Conservation (phyloP, 2,113 vertebrate genomes). For the Apodemus speciosus region DNA sequence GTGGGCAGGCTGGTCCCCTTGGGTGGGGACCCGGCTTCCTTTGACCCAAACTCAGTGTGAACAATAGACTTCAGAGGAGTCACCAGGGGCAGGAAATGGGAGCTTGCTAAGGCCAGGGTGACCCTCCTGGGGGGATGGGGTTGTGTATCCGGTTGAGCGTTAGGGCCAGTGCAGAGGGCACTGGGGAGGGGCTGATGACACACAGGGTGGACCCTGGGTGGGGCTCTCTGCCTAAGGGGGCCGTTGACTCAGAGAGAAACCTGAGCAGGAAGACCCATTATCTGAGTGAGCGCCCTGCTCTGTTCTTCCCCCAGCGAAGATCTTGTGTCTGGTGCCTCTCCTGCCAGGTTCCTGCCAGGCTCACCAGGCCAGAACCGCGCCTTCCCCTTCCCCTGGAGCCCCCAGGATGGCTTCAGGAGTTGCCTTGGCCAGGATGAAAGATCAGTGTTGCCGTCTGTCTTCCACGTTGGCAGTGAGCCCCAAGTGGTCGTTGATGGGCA, state of each 20-base stretch:
- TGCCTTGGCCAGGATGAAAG: constrained; percentile 15
- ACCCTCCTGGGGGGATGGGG: constrained; percentile 75
- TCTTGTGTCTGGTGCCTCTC: not conserved
- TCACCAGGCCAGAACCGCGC: not conserved
- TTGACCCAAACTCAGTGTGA: constrained; percentile 74
- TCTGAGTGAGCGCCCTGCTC: not conserved
- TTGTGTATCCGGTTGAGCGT: constrained; percentile 65
- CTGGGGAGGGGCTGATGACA: constrained; percentile 57
- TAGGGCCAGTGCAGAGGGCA: constrained; percentile 65
- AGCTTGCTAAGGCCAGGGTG: constrained; percentile 70
- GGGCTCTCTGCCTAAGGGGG: constrained; percentile 20
- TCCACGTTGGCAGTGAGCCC: constrained; percentile 57
- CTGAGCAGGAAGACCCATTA: not conserved
- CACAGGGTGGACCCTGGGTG: constrained; percentile 39
- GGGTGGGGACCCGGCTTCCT: constrained; percentile 77
- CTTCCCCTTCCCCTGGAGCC: constrained; percentile 3
- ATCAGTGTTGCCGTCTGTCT: constrained; percentile 50
- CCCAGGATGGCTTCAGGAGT: constrained; percentile 43
- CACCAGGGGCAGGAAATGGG: constrained; percentile 79
- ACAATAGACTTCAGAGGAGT: constrained; percentile 79
- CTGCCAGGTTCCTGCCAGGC: not conserved
- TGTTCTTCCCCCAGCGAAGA: constrained; percentile 4
- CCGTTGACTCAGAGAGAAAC: constrained; percentile 60
- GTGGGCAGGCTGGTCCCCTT: constrained; percentile 58
- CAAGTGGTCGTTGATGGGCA: constrained; percentile 21